These are phyloP conservation scores for Cheumatopsyche charites DNA, from an alignment of 1,140 invertebrate species.

Conservation along the genomic window DNA sequence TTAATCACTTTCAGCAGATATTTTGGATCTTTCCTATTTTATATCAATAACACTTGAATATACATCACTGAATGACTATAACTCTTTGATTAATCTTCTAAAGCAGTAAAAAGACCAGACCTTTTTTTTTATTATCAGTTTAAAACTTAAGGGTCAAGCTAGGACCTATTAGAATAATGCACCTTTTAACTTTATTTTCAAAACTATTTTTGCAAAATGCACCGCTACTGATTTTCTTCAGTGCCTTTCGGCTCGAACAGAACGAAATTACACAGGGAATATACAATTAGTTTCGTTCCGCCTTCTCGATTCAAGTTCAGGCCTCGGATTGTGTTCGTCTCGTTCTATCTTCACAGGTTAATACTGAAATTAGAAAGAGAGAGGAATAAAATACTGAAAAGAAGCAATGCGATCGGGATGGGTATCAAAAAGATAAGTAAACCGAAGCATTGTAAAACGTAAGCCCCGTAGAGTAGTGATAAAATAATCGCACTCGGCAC, in stretches of 20 bases:
- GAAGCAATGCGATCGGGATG: constrained; percentile 40
- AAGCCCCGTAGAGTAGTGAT: constrained; percentile 10
- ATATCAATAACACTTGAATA: too few relatives aligned
- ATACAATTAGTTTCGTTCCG: constrained; percentile 47
- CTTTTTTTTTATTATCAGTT: too few relatives aligned
- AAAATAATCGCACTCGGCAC: background rate
- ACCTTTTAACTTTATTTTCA: background rate
- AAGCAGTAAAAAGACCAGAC: too few relatives aligned
- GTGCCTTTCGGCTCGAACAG: constrained; percentile 33
- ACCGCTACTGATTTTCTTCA: constrained; percentile 20
- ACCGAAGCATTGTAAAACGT: constrained; percentile 21
- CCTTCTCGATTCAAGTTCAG: constrained; percentile 20
- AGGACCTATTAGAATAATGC: too few relatives aligned
- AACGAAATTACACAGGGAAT: constrained; percentile 46
- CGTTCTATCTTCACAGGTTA: constrained; percentile 13
- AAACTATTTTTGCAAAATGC: background rate
- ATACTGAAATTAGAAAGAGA: background rate
- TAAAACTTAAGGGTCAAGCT: too few relatives aligned
- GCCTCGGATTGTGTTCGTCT: constrained; percentile 1
- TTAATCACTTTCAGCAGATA: too few relatives aligned
- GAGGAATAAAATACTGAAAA: constrained; percentile 26
- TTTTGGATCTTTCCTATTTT: too few relatives aligned
- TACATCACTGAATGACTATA: too few relatives aligned
- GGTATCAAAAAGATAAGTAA: constrained; percentile 44
- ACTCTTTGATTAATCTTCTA: too few relatives aligned